Conservation (phyloP, 2,888 invertebrate genomes). For the Osmoderma eremita region DNA sequence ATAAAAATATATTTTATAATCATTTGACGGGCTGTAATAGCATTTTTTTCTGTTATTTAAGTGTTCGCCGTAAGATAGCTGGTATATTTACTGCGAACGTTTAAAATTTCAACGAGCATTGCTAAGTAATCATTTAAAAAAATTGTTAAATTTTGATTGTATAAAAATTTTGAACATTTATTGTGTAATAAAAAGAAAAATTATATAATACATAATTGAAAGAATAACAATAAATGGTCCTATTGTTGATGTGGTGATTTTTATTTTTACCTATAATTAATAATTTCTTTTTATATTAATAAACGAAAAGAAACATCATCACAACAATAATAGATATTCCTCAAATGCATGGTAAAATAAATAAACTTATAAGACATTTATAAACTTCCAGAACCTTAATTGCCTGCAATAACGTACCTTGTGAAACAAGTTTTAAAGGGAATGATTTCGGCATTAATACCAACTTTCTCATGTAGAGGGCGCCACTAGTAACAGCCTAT, state of each 20-base stretch:
- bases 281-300: constrained; percentile 6
- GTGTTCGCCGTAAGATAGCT: constrained; percentile 35
- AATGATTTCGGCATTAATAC: no score
- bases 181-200: constrained; percentile 29
- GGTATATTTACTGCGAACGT: constrained; percentile 38
- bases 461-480: no score
- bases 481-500: no score
- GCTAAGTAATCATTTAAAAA: constrained; percentile 27
- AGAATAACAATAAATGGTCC: constrained; percentile 32
- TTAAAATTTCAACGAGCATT: constrained; percentile 34
- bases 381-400: constrained; percentile 5
- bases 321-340: constrained; percentile 38
- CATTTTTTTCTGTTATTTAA: constrained; percentile 44
- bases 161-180: constrained; percentile 33
- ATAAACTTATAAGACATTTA: not conserved
- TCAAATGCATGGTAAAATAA: constrained; percentile 27
- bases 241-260: constrained; percentile 45
- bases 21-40: constrained; percentile 50
- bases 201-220: constrained; percentile 30
- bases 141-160: constrained; percentile 37
- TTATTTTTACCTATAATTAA: constrained; percentile 30
- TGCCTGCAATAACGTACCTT: constrained; percentile 1
- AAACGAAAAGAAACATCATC: constrained; percentile 29
- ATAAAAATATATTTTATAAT: constrained; percentile 47
- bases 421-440: no score